Base-by-base conservation (phyloP, 2,797 vertebrate genomes). In the Eupleurogrammus muticus region DNA sequence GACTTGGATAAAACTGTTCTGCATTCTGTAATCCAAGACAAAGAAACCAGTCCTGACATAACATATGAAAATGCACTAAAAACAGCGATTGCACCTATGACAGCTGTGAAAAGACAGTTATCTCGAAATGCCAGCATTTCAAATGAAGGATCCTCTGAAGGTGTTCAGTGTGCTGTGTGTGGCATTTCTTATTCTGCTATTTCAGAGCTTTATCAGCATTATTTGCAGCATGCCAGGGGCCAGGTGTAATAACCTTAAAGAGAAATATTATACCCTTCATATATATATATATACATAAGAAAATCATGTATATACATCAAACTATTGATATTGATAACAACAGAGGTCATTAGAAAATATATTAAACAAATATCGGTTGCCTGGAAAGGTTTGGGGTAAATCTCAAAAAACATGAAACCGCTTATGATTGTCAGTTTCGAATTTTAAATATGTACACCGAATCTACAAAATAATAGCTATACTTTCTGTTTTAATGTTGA, bases 161-260 rank as follows among this genome's bases (percentile, higher is more conserved):
- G 68, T 6, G 81, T 92, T 0, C 61, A 75, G 28, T 95, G 94
- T 65, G 89, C 91, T 1, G 87, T 94, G 56, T 95, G 94, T 71
- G 90, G 88, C 0, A 77, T 77, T 19, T 13, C 69, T 4, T 94
- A 91, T 80, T 4, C 76, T 57, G 59, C 79, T 12, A 86, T 95
- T 67, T 84, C 90, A 70, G 91, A 92, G 49, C 90, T 95, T 44
- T 93, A 94, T 74, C 88, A 92, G 3, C 94, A 95, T 89, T 95
- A 95, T 79, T 77, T 95, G 61, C 85, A 93, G 83, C 94, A 95
- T 60, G 93, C 94, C 5, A 87, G 92, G 85, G 93, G 93, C 36
- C 89, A 94, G 72, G 62, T 95, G 52, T 94, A 67, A 87, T 20
- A 42, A 24, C 42, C 5, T 3, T 19, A 1, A 60, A 64, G 11